Percentiles rank a stretch among this genome's conserved stretches.
phyloP scores from a whole-genome alignment of 1,140 invertebrate genomes.

The Aricia agestis region DNA sequence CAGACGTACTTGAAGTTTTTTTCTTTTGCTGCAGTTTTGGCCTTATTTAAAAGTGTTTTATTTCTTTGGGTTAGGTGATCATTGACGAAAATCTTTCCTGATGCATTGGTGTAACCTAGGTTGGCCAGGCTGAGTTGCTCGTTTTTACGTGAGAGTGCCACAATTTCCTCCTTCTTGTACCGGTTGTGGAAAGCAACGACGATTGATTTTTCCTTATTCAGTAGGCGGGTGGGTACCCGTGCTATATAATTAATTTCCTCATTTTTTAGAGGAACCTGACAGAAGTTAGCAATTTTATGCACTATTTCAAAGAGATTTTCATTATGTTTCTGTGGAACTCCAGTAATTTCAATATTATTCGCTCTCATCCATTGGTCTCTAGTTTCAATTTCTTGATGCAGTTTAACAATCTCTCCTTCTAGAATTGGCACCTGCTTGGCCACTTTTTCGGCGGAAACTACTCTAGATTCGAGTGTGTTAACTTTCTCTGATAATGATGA shows the following conservation, averaged over 20 bases:
- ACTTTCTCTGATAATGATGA: neutral
- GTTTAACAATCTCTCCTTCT: neutral
- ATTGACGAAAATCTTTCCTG: conserved; percentile 20
- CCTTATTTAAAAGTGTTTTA: conserved; percentile 25
- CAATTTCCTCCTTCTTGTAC: too few relatives aligned
- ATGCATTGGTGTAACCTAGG: too few relatives aligned
- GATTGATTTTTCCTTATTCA: too few relatives aligned
- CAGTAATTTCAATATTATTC: conserved; percentile 1
- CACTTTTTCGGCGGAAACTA: neutral
- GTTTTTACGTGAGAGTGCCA: too few relatives aligned
- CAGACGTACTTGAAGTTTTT: conserved; percentile 21
- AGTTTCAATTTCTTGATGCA: neutral
- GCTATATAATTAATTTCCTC: too few relatives aligned
- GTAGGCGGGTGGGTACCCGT: too few relatives aligned
- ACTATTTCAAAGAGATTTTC: neutral
- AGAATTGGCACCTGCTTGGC: neutral
- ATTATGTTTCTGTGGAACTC: neutral
- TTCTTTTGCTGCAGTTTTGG: conserved; percentile 19
- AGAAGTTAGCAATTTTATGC: too few relatives aligned
- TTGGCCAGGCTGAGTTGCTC: too few relatives aligned
- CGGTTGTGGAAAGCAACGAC: too few relatives aligned
- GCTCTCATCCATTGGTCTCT: conserved; percentile 4
- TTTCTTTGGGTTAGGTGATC: conserved; percentile 24
- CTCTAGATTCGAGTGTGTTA: neutral
- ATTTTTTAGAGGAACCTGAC: too few relatives aligned